Evolutionary conservation across 1,140 invertebrate genomes (phyloP).

Genomic region (Drosophila fuyamai): DNA sequence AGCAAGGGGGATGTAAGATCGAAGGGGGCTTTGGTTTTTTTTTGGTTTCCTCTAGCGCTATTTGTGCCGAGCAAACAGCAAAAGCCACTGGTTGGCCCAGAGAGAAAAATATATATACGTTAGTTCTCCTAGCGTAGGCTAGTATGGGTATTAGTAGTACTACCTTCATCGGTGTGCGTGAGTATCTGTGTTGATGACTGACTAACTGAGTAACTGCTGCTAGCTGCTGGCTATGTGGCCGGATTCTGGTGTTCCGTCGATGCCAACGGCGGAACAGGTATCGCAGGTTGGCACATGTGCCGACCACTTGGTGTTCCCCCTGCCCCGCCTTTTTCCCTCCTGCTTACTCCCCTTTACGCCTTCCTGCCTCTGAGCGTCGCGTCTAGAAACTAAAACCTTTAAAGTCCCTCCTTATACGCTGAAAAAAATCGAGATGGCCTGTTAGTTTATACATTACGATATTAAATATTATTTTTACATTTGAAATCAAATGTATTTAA

Average conservation of each 20-base stretch:
- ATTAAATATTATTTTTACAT: no score
- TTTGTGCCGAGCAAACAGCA: slow-evolving; percentile 36
- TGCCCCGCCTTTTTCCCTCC: slow-evolving; percentile 4
- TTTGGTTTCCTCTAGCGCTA: slow-evolving; percentile 61
- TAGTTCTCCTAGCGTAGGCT: slow-evolving; percentile 55
- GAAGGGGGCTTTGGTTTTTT: slow-evolving; percentile 6
- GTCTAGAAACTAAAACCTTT: slow-evolving; percentile 33
- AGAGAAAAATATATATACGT: slow-evolving; percentile 28
- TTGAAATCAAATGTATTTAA: no score
- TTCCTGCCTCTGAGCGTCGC: slow-evolving; percentile 27
- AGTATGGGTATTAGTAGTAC: slow-evolving; percentile 9
- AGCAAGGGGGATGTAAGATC: slow-evolving; percentile 13
- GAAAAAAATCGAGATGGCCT: not conserved
- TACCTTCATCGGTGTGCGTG: slow-evolving; percentile 9
- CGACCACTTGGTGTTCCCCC: slow-evolving; percentile 7
- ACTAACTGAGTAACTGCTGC: slow-evolving; percentile 74
- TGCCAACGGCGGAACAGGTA: slow-evolving; percentile 75
- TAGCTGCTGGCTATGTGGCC: slow-evolving; percentile 61
- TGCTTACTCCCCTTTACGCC: slow-evolving; percentile 8
- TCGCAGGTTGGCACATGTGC: slow-evolving; percentile 80
- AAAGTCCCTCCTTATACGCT: slow-evolving; percentile 29
- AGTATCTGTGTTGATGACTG: slow-evolving; percentile 71
- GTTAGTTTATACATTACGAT: not conserved
- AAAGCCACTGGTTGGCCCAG: slow-evolving; percentile 35
- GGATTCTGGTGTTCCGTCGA: slow-evolving; percentile 65